A percentile compares a stretch with the other conserved stretches of the same genome.
These are phyloP conservation scores for Nothobranchius furzeri DNA, from an alignment of 2,113 vertebrate genomes.

Conservation along the genomic window DNA sequence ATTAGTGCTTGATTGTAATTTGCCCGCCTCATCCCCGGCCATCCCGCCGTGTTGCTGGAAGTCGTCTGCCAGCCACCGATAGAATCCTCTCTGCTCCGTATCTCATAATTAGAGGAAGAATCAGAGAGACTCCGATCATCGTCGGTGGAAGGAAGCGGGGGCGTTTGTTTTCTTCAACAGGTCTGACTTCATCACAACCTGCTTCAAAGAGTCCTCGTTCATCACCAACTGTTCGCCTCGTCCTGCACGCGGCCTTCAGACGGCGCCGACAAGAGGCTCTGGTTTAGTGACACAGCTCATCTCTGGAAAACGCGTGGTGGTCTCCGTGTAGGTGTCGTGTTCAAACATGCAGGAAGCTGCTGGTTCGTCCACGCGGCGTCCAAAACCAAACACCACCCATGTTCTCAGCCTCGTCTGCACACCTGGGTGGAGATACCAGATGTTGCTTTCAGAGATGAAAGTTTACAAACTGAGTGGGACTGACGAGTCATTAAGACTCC, in stretches of 20 bases:
- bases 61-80: constrained; percentile 66
- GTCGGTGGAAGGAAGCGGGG: constrained; percentile 31
- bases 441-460: background rate
- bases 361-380: constrained; percentile 7
- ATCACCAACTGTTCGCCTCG: constrained; percentile 49
- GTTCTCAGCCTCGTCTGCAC: constrained; percentile 3
- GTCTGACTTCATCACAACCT: constrained; percentile 44
- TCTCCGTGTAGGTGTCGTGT: constrained; percentile 50
- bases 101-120: constrained; percentile 62
- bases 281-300: constrained; percentile 24
- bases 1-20: constrained; percentile 77
- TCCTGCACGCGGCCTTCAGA: constrained; percentile 43
- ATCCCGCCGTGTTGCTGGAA: constrained; percentile 33
- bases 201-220: constrained; percentile 50
- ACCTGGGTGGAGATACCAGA: background rate
- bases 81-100: constrained; percentile 68
- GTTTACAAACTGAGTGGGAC: background rate
- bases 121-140: constrained; percentile 39
- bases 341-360: constrained; percentile 31
- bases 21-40: constrained; percentile 65
- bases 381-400: background rate
- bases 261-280: constrained; percentile 25
- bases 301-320: constrained; percentile 30
- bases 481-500: too few species aligned
- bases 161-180: constrained; percentile 50